Base-by-base conservation (phyloP, 2,113 vertebrate species). In the Lasiurus borealis region DNA sequence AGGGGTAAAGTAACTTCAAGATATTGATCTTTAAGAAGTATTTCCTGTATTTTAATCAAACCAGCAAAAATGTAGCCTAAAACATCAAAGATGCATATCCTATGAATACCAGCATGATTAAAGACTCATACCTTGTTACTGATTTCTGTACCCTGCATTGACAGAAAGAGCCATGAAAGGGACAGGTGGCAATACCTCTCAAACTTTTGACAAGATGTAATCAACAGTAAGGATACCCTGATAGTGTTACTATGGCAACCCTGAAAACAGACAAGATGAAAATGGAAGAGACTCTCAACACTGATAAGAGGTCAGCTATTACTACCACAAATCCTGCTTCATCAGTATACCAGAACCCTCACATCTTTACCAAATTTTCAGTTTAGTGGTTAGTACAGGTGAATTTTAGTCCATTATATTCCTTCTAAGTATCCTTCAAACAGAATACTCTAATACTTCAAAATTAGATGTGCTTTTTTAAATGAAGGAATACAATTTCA, bases 231-330 rank as follows among this genome's bases (percentile, higher is more conserved):
- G 72, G 29, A 92, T 27, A 90, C 23, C 19, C 66, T 96, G 57
- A 88, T 13, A 18, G n/a, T 25, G 34, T 94, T 96, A 66, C 89
- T 46, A 95, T 96, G 57, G 66, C 59, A 96, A 95, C 81, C 2
- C 25, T 50, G 25, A 31, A 48, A 85, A 4, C 34, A 77, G 34
- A 80, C 40, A 88, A 57, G 25, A 66, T 92, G 72, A 46, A 93
- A 93, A 96, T 52, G 69, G 52, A 91, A 85, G 69, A 78, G 83
- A 77, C n/a, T 85, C 36, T 83, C 48, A 75, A 83, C 23, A 94
- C 13, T 19, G 15, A 48, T 44, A 93, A 95, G 21, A 94, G 77
- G 29, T 91, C 89, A 77, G 15, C 52, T 78, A 57, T 66, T 76
- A 86, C 2, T 75, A 21, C 12, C 18, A 40, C 18, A 84, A 94